Base-by-base conservation (phyloP, 2,113 vertebrate genomes). In the Chlorodrepanis virens region DNA sequence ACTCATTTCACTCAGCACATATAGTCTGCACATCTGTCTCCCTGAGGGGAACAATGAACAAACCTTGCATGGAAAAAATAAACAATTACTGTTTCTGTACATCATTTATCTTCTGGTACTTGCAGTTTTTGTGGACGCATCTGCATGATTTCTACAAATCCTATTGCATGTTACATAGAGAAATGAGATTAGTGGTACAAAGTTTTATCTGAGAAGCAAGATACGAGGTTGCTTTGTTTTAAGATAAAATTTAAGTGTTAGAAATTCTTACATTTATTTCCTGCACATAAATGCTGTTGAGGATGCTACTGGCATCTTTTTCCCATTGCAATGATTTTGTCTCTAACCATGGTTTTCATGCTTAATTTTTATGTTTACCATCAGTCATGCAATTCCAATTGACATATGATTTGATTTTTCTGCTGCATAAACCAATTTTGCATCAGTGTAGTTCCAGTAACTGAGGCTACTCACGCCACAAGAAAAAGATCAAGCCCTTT, bases 381-480 rank as follows among this genome's bases (percentile, higher is more conserved):
- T 89, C 90, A 90, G 77, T 93, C 90, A 92, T 28, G 69, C 76
- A 96, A 88, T 87, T 89, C 71, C 83, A 87, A 49, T 44, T 95
- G 94, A 96, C 72, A 75, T 60, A 82, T 84, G 90, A 97, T 95
- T 96, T 94, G 71, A 96, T 93, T 97, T 93, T 96, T 93, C 88
- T 92, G 85, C 69, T 77, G 49, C 81, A 82, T 91, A 96, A 96
- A 97, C 90, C 76, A 84, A 94, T 96, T 96, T 90, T 89, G 75
- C 49, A 68, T 87, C n/a, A 60, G 31, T 79, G 85, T 71, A 57
- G 44, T 93, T 96, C 72, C 86, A 96, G 94, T 90, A 96, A 94
- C 88, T 49, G 37, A 13, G 72, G 72, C 45, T 90, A 68, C 92
- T 95, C 86, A 82, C 4, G 47, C 83, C 83, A 71, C 35, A 68